These are phyloP conservation scores for Aleiodes sp. DNA, from an alignment of 1,140 invertebrate species.

Conservation along the genomic window DNA sequence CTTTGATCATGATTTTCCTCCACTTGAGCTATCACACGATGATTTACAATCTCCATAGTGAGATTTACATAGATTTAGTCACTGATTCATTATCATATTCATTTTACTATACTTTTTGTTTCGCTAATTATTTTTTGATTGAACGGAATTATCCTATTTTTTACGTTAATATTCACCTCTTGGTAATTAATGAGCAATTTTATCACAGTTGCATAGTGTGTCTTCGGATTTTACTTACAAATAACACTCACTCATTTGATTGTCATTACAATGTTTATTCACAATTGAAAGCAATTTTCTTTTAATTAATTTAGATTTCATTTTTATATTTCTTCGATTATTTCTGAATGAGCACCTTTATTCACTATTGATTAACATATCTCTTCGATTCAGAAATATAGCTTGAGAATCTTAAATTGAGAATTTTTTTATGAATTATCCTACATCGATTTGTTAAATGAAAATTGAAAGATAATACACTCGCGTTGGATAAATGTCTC, in stretches of 20 bases:
- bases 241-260: neutral
- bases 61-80: neutral
- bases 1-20: conserved; percentile 37
- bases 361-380: neutral
- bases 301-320: too few species aligned
- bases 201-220: neutral
- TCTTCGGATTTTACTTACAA: neutral
- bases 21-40: conserved; percentile 34
- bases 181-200: neutral
- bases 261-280: neutral
- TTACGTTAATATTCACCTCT: neutral
- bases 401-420: too few species aligned
- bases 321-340: too few species aligned
- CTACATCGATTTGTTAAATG: conserved; percentile 9
- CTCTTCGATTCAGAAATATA: neutral
- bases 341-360: neutral
- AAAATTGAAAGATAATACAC: neutral
- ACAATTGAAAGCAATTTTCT: too few species aligned
- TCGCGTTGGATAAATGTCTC: neutral
- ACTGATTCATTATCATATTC: neutral
- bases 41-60: conserved; percentile 34
- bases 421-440: conserved; percentile 3
- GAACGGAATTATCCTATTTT: too few species aligned
- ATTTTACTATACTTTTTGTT: too few species aligned
- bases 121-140: too few species aligned